Evolutionary conservation across 2,797 vertebrate species (phyloP), one percentile per base, ranked within the genome.

Genomic region (Scolopax rusticola): DNA sequence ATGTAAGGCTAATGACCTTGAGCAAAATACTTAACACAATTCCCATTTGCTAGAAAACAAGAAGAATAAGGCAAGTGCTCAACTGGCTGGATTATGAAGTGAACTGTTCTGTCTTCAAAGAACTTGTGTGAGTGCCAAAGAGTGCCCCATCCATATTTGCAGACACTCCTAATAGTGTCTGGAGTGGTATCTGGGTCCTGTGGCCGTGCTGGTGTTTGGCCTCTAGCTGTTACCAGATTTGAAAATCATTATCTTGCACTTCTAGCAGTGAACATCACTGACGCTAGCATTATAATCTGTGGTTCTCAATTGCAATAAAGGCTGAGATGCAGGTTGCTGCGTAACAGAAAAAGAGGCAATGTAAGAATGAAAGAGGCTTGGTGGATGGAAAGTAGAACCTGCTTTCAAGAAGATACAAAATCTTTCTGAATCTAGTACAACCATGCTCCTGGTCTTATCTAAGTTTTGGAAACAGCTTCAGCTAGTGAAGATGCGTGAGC

Each of bases 191-290:
- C 30, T 69, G 32, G 9, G 12, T 28, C 2, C 50, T 41, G 36
- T 45, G 54, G 45, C 18, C 60, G 21, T 63, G 61, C 30, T 0
- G 1, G n/a, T 40, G 33, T 75, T 70, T 0, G 0, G 63, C 40
- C 38, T 86, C 25, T 33, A 53, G 32, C 27, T 33, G 4, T 43
- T 70, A 79, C 17, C 9, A 57, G 18, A 40, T 81, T 30, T 60
- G 23, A 69, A 84, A 64, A 24, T 36, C 14, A 45, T 79, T 41
- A 11, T 68, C n/a, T 83, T 67, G 27, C 4, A 17, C 21, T 71
- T 51, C 11, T 27, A 60, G 43, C 63, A n/a, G 60, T 38, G 36
- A 84, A 45, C 28, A n/a, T 69, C 12, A 6, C 47, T 76, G 51
- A 43, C 18, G 9, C 51, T 11, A 57, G 54, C 65, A 14, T 82